phyloP scores from a whole-genome alignment of 2,888 invertebrate species.

The Volucella inanis region DNA sequence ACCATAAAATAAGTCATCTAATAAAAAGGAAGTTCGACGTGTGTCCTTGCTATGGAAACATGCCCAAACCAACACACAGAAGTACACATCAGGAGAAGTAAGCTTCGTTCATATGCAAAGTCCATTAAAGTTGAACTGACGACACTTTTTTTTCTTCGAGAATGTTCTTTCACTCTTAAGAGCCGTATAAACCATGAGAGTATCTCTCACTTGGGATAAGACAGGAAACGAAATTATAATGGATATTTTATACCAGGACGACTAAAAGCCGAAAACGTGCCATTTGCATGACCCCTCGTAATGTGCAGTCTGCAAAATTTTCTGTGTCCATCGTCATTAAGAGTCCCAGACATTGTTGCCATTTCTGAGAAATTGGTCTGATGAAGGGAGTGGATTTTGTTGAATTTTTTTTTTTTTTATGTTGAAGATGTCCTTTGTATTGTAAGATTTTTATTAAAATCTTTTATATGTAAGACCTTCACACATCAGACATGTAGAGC shows the following conservation, averaged over 20 bases:
- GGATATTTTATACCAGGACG: conserved; percentile 80
- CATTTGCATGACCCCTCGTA: conserved; percentile 79
- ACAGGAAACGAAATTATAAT: conserved; percentile 78
- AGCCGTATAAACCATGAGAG: not conserved
- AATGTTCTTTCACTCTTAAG: conserved; percentile 34
- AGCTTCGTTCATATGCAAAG: conserved; percentile 70
- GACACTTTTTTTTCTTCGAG: not conserved
- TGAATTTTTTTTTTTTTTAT: too few relatives aligned
- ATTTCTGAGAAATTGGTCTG: too few relatives aligned
- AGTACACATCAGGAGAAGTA: conserved; percentile 11
- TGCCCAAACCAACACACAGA: conserved; percentile 25
- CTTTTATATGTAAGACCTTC: too few relatives aligned
- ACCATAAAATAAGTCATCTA: conserved; percentile 34
- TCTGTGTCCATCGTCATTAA: conserved; percentile 40
- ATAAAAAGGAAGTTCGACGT: conserved; percentile 67
- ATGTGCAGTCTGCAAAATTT: conserved; percentile 57
- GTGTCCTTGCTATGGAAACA: conserved; percentile 48
- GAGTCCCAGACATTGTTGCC: not conserved
- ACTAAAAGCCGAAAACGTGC: conserved; percentile 76
- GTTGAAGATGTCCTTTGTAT: too few relatives aligned
- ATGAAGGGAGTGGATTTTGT: too few relatives aligned
- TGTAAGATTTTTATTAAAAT: too few relatives aligned
- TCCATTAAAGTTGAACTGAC: conserved; percentile 77
- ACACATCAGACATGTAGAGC: too few relatives aligned
- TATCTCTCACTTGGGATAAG: conserved; percentile 44